Conservation (phyloP, 2,797 vertebrate genomes). For the Manis crassicaudata region DNA sequence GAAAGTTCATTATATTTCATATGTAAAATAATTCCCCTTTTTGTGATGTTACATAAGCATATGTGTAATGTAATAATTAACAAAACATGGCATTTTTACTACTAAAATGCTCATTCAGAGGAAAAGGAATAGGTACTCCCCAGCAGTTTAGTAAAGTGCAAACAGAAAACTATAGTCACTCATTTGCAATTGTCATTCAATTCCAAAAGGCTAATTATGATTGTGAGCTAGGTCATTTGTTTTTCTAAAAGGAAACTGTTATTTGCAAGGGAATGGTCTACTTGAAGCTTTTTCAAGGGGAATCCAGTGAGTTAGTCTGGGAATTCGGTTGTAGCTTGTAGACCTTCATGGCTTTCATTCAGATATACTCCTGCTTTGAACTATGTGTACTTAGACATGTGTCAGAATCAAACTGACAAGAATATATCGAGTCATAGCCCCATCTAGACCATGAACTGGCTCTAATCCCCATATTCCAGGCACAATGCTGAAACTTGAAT, state of each 20-base stretch:
- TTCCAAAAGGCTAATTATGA: slow-evolving; percentile 66
- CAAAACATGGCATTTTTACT: slow-evolving; percentile 27
- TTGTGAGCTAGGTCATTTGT: slow-evolving; percentile 56
- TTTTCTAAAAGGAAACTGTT: slow-evolving; percentile 70
- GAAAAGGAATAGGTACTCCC: not conserved
- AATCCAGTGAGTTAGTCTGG: slow-evolving; percentile 38
- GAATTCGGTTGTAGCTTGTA: slow-evolving; percentile 36
- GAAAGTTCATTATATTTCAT: slow-evolving; percentile 45
- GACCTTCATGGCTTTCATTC: slow-evolving; percentile 23
- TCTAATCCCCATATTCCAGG: not conserved
- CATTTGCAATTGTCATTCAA: slow-evolving; percentile 32
- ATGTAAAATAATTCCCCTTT: slow-evolving; percentile 24
- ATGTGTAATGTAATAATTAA: not conserved
- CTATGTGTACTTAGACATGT: not conserved
- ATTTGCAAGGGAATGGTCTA: slow-evolving; percentile 65
- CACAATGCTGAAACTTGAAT: not conserved
- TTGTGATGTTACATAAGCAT: slow-evolving; percentile 29
- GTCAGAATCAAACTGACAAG: slow-evolving; percentile 17
- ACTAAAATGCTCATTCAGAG: not conserved
- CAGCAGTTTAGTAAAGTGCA: slow-evolving; percentile 4
- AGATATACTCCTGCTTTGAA: slow-evolving; percentile 35
- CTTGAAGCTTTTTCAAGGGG: slow-evolving; percentile 50
- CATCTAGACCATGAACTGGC: not conserved
- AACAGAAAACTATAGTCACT: slow-evolving; percentile 26
- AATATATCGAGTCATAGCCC: not conserved